Base-by-base conservation (phyloP, 2,113 vertebrate species). In the Pimephales promelas region DNA sequence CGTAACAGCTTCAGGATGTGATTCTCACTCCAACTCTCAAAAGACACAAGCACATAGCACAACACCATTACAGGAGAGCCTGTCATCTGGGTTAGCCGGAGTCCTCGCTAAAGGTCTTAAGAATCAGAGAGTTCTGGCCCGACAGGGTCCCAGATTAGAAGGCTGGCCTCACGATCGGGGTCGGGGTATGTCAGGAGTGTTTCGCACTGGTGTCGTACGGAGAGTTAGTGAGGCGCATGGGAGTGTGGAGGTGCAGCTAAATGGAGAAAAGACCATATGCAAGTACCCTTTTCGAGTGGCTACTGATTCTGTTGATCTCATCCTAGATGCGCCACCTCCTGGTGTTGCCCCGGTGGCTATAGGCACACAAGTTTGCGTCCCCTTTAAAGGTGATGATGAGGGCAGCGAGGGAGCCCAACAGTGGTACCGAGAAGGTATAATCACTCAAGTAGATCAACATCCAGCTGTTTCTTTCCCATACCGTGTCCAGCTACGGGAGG, bases 81-180 rank as follows among this genome's bases (percentile, higher is more conserved):
- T 94, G 40, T 83, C 93, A 0, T 90, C 92, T 2, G 89, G 92
- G 0, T 83, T 95, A 72, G 89, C 95, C n/a, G 84, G 95, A 56
- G 89, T 92, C 88, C 86, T 95, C 59, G 91, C 96, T 68, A 94
- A 92, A 88, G 94, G 95, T 43, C 84, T 97, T 34, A 95, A 96
- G 86, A 95, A 95, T 73, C 96, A 97, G 88, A 94, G 95, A 10
- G 92, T 97, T 36, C 90, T 97, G 6, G 96, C 95, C 0, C 93
- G 95, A 40, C 92, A 89, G 91, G 91, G 71, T 54, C 34, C 86
- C 59, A 85, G 88, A 52, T 89, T 83, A 78, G 92, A 86, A 43
- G 92, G 78, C 89, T 92, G 0, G 92, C 90, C 5, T 81, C 92
- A 10, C 87, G 83, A 88, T 14, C 61, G 90, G 4, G 88, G 91